Base-by-base conservation (phyloP, 2,113 vertebrate species). In the Oenanthe oenanthe region DNA sequence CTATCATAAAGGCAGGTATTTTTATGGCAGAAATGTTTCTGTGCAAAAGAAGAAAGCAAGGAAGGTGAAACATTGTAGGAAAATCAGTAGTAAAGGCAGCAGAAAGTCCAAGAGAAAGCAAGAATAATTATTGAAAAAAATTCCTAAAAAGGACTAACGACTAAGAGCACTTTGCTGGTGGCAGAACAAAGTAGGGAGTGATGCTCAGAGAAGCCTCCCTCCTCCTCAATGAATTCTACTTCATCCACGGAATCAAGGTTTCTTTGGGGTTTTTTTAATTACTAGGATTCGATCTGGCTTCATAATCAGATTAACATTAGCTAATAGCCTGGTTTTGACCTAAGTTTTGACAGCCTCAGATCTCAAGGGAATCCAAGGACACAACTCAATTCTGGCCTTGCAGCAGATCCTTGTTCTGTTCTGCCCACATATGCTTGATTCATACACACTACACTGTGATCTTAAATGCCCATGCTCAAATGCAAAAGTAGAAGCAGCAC, bases 381-480 rank as follows among this genome's bases (percentile, higher is more conserved):
- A 76, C 12, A 76, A 74, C 1, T 12, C 19, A 67, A 12, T 62
- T 79, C 72, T 70, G 75, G 73, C 50, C 62, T 70, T 38, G 40
- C 32, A 76, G 45, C 22, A 62, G 63, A 17, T 82, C 50, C 38
- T 89, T 1, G 0, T 45, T 66, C 38, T 76, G 42, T 28, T 58
- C 73, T 92, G 36, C 36, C 22, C 38, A 50, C 38, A 25, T 24
- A 56, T 2, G 6, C 40, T 87, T 85, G 60, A 63, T 34, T 66
- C 2, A 0, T 7, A 65, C 7, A 26, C 0, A 0, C 28, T 79
- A 13, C 21, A 57, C 38, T 17, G 2, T 60, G 29, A 60, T 88
- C 42, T 62, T 63, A 90, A 82, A 61, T 51, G 45, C 20, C 12
- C 12, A 1, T 5, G 34, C 34, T 36, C 34, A 36, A 36, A 36